These are phyloP conservation scores for Lytechinus pictus DNA, from an alignment of 35 echinoderm and acorn worm species.

Conservation along the genomic window DNA sequence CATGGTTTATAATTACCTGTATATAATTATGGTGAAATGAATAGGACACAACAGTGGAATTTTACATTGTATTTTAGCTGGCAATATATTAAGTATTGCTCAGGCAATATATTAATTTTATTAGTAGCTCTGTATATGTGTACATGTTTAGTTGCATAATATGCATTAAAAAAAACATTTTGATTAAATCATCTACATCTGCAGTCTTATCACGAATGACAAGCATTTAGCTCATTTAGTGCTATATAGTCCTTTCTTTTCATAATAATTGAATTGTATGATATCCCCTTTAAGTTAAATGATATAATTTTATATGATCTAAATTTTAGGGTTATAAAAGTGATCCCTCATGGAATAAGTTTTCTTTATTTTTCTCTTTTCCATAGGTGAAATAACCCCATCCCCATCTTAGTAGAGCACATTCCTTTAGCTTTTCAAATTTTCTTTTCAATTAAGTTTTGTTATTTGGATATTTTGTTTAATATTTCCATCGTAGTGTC, in stretches of 20 bases:
- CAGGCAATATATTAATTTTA: background rate
- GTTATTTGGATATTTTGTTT: background rate
- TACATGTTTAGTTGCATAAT: background rate
- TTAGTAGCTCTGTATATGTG: background rate
- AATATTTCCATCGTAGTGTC: background rate
- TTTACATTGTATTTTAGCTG: too few species aligned
- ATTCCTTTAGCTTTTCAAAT: conserved; percentile 37
- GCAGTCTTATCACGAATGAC: background rate
- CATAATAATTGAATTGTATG: background rate
- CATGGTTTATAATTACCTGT: background rate
- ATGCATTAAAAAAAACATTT: background rate
- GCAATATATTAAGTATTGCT: background rate
- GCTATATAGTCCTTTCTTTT: background rate
- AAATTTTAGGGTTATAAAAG: background rate
- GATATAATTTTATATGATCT: background rate
- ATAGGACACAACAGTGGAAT: background rate
- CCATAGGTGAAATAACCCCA: conserved; percentile 49
- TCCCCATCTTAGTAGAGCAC: conserved; percentile 36
- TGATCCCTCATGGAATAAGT: background rate
- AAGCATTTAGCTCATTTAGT: background rate
- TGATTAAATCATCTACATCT: background rate
- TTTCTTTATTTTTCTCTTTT: conserved; percentile 43
- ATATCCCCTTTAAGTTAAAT: background rate
- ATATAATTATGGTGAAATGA: background rate
- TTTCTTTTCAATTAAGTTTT: conserved; percentile 25